Percentiles rank a stretch among this genome's conserved stretches.
Evolutionary conservation across 2,113 vertebrate species (phyloP).

Genomic region (Ia io): DNA sequence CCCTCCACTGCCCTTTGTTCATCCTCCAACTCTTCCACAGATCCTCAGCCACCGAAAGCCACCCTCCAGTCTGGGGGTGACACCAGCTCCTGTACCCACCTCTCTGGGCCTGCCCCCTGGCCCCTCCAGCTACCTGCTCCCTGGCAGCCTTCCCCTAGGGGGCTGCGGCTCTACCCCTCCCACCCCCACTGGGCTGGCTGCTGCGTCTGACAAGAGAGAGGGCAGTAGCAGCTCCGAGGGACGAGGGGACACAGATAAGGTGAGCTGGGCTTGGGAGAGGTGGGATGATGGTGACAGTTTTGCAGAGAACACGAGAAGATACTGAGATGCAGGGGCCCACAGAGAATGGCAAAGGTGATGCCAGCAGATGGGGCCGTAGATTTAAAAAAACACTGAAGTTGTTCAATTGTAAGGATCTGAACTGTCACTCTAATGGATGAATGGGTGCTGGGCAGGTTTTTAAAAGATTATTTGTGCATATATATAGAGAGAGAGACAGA

Average conservation of each 20-base stretch:
- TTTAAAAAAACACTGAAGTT: background rate
- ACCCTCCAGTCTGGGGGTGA: constrained; percentile 80
- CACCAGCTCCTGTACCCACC: constrained; percentile 83
- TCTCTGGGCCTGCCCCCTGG: constrained; percentile 75
- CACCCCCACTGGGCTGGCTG: constrained; percentile 84
- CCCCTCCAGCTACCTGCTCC: constrained; percentile 87
- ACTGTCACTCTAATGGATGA: background rate
- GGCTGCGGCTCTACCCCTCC: constrained; percentile 89
- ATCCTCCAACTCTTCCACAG: constrained; percentile 73
- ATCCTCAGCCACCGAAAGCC: constrained; percentile 92
- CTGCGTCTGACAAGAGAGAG: constrained; percentile 71
- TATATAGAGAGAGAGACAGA: background rate
- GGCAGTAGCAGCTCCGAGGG: constrained; percentile 82
- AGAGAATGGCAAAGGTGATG: background rate
- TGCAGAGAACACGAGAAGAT: background rate
- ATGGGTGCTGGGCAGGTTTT: background rate
- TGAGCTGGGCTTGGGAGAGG: constrained; percentile 24
- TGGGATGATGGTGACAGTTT: background rate
- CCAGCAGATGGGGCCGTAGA: background rate
- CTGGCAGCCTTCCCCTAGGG: constrained; percentile 86
- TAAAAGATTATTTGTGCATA: accelerated
- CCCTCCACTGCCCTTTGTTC: background rate
- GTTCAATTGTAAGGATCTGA: background rate
- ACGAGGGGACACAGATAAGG: constrained; percentile 82
- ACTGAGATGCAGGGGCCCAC: background rate